A percentile compares a stretch with the other conserved stretches of the same genome.
These are phyloP conservation scores for Eumerus sabulonum DNA, from an alignment of 2,888 invertebrate species.

Conservation along the genomic window DNA sequence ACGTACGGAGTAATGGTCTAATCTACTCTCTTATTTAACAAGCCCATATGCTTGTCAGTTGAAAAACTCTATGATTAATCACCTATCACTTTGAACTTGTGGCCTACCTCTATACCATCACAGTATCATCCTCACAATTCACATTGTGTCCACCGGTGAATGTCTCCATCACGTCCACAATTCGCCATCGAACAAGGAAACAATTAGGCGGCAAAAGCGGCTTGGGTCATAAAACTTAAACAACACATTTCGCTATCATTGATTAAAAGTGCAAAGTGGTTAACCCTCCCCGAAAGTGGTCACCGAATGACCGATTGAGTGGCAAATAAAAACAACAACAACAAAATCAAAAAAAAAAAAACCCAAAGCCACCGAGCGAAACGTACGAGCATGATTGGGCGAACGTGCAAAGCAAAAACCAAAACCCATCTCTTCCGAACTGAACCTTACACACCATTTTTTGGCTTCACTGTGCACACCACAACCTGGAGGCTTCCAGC, in stretches of 20 bases:
- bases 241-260: constrained; percentile 53
- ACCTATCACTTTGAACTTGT: no score
- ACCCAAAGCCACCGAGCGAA: not conserved
- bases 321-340: constrained; percentile 22
- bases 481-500: constrained; percentile 60
- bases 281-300: constrained; percentile 58
- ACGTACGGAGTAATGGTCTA: no score
- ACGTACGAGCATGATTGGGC: no score
- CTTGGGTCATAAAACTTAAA: constrained; percentile 36
- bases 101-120: no score
- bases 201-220: no score
- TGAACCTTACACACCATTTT: constrained; percentile 49
- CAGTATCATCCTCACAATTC: no score
- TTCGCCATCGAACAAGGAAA: no score
- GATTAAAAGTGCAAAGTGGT: constrained; percentile 65
- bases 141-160: no score
- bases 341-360: constrained; percentile 18
- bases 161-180: no score
- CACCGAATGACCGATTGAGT: constrained; percentile 67
- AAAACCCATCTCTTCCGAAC: constrained; percentile 38
- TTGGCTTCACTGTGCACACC: constrained; percentile 59
- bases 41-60: no score
- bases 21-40: no score
- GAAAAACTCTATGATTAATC: no score
- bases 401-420: not conserved